phyloP scores from a whole-genome alignment of 2,113 vertebrate species.

The Cebus imitator region DNA sequence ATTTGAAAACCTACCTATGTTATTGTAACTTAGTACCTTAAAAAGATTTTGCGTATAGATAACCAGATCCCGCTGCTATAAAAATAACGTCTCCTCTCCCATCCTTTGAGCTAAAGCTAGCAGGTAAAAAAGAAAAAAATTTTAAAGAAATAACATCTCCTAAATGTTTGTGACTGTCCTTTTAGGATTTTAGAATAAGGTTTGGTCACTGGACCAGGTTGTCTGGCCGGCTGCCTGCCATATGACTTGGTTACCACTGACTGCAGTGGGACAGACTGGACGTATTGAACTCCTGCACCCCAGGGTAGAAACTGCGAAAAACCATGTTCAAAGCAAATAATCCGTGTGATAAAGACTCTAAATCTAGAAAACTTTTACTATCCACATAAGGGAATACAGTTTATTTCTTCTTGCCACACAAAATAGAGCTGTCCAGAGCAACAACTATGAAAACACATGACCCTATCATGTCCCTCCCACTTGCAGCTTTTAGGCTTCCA shows the following conservation, averaged over 20 bases:
- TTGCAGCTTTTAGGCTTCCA: conserved; percentile 57
- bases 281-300: background rate
- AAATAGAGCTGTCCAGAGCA: conserved; percentile 55
- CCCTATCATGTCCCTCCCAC: conserved; percentile 19
- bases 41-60: background rate
- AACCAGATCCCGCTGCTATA: background rate
- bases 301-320: background rate
- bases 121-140: no score
- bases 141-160: background rate
- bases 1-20: conserved; percentile 19
- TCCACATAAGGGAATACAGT: background rate
- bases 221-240: background rate
- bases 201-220: background rate
- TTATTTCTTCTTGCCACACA: conserved; percentile 57
- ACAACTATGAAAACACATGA: conserved; percentile 31
- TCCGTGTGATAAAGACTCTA: conserved; percentile 57
- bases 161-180: conserved; percentile 18
- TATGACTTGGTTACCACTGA: background rate
- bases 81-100: background rate
- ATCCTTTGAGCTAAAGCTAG: no score
- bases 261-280: background rate
- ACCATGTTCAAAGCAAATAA: conserved; percentile 51
- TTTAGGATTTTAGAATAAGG: conserved; percentile 16
- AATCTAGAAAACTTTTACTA: conserved; percentile 57
- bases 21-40: background rate